These are phyloP conservation scores for Leptopilina boulardi DNA, from an alignment of 1,140 invertebrate genomes.

Conservation along the genomic window DNA sequence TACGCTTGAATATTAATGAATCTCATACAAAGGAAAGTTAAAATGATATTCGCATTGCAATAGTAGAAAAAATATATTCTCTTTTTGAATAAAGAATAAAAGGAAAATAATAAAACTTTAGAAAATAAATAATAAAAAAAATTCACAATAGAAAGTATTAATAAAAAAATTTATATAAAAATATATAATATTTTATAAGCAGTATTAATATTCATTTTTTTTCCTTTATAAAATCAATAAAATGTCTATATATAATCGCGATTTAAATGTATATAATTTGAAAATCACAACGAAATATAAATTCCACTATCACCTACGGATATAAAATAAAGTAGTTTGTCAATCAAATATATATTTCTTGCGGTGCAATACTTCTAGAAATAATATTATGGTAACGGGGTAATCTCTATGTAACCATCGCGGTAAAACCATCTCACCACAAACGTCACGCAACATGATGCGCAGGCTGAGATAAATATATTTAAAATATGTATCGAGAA, in stretches of 20 bases:
- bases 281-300: neutral
- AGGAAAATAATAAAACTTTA: too few relatives aligned
- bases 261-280: neutral
- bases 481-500: conserved; percentile 58
- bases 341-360: conserved; percentile 23
- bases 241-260: too few relatives aligned
- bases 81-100: neutral
- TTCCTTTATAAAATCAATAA: too few relatives aligned
- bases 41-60: neutral
- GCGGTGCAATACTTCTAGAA: conserved; percentile 18
- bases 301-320: conserved; percentile 2
- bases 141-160: too few relatives aligned
- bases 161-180: too few relatives aligned
- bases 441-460: conserved; percentile 49
- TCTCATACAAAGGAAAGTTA: neutral
- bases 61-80: neutral
- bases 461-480: conserved; percentile 41
- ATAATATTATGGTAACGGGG: conserved; percentile 34
- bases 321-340: conserved; percentile 8
- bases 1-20: conserved; percentile 7
- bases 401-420: conserved; percentile 40
- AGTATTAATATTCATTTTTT: too few relatives aligned
- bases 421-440: conserved; percentile 14
- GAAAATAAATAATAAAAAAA: too few relatives aligned
- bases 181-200: too few relatives aligned